Conservation (phyloP, 2,797 vertebrate species). For the Schizopygopsis pylzovi region DNA sequence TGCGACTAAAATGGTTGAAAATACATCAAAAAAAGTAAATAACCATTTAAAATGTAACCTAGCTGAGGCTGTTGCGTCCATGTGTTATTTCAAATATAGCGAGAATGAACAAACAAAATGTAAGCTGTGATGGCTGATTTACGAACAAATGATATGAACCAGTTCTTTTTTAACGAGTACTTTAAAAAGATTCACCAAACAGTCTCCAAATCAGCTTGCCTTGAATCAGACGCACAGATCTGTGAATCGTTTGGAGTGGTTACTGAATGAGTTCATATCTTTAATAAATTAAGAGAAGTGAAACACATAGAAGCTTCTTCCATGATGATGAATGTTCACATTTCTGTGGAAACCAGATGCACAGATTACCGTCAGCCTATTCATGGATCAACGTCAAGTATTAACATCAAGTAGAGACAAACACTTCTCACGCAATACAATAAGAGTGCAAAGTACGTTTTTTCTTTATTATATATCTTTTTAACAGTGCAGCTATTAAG, state of each 20-base stretch:
- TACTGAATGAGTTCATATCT: neutral
- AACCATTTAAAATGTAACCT: neutral
- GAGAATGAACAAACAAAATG: neutral
- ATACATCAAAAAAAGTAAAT: neutral
- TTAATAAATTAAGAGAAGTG: neutral
- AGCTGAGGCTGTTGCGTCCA: too few species aligned
- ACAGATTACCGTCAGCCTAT: neutral
- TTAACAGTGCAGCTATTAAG: conserved; percentile 71
- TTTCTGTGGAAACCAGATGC: neutral
- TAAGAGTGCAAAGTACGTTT: conserved; percentile 66
- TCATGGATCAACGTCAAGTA: conserved; percentile 10
- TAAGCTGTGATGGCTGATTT: neutral
- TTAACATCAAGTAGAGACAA: conserved; percentile 7
- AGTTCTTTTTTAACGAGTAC: neutral
- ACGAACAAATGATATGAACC: neutral
- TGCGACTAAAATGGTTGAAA: neutral
- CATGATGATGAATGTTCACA: neutral
- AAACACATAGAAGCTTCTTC: neutral
- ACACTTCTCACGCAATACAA: conserved; percentile 22
- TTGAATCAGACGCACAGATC: neutral
- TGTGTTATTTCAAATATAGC: neutral
- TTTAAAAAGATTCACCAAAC: neutral
- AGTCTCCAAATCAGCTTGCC: neutral
- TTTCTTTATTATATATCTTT: conserved; percentile 53
- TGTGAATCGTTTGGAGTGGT: neutral